Conservation (phyloP, 2,113 vertebrate species). For the Ochotona princeps region DNA sequence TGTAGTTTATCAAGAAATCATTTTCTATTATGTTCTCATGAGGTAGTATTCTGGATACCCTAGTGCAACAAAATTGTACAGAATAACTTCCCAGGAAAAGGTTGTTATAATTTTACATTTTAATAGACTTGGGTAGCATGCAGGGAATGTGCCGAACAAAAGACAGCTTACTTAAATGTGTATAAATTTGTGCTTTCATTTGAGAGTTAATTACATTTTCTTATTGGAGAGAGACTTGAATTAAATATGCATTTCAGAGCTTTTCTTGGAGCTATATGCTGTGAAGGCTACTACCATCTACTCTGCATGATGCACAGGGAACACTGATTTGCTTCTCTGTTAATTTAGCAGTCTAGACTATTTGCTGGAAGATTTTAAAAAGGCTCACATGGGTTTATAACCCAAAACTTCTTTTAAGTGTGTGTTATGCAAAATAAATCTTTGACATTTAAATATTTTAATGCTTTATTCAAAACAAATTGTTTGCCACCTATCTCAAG, state of each 20-base stretch:
- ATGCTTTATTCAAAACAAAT: slow-evolving; percentile 28
- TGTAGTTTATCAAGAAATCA: background rate
- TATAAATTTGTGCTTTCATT: slow-evolving; percentile 41
- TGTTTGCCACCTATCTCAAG: background rate
- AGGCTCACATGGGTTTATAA: background rate
- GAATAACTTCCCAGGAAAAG: background rate
- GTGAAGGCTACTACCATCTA: background rate
- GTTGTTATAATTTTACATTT: background rate
- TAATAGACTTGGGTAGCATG: background rate
- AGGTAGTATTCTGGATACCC: background rate
- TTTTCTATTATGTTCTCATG: background rate
- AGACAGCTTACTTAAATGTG: background rate
- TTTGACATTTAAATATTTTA: background rate
- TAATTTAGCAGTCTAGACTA: slow-evolving; percentile 35
- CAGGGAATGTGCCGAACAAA: background rate
- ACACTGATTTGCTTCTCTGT: background rate
- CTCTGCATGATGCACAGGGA: background rate
- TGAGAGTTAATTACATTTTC: slow-evolving; percentile 53
- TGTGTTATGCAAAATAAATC: slow-evolving; percentile 17
- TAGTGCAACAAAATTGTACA: background rate
- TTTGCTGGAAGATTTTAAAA: slow-evolving; percentile 39
- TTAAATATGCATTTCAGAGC: slow-evolving; percentile 35
- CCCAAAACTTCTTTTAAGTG: slow-evolving; percentile 15
- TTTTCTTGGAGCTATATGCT: background rate
- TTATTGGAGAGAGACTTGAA: slow-evolving; percentile 43